A percentile compares a stretch with the other conserved stretches of the same genome.
Evolutionary conservation across 2,113 vertebrate species (phyloP).

Genomic region (Xiphophorus hellerii): DNA sequence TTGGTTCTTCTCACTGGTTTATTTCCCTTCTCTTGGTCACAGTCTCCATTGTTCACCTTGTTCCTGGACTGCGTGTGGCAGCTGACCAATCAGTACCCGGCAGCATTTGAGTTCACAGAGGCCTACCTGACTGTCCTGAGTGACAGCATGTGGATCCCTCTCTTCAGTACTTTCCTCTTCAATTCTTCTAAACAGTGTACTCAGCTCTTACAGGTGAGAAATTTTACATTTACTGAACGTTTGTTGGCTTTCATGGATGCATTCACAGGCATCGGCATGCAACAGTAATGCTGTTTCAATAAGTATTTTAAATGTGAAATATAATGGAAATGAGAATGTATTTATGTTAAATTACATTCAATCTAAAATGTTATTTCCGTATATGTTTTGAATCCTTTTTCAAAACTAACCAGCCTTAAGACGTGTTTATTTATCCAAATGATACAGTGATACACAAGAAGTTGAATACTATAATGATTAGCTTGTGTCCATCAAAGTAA

Average conservation of each 20-base stretch:
- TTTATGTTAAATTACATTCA: too few species aligned
- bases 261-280: background rate
- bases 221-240: background rate
- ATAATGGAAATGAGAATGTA: too few species aligned
- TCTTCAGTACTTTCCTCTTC: conserved; percentile 98
- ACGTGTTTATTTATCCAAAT: too few species aligned
- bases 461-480: too few species aligned
- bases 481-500: too few species aligned
- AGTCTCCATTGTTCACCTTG: conserved; percentile 94
- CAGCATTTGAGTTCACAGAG: conserved; percentile 96
- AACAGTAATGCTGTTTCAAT: background rate
- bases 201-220: conserved; percentile 88
- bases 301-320: background rate
- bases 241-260: background rate
- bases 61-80: conserved; percentile 98
- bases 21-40: conserved; percentile 17
- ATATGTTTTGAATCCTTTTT: too few species aligned
- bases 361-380: too few species aligned
- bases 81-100: conserved; percentile 92
- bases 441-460: too few species aligned
- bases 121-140: conserved; percentile 89
- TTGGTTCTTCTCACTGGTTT: background rate
- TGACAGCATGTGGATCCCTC: conserved; percentile 90
- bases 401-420: too few species aligned
- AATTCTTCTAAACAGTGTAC: conserved; percentile 90